Conservation (phyloP, 2,888 invertebrate species). For the Trissolcus brochymenae region DNA sequence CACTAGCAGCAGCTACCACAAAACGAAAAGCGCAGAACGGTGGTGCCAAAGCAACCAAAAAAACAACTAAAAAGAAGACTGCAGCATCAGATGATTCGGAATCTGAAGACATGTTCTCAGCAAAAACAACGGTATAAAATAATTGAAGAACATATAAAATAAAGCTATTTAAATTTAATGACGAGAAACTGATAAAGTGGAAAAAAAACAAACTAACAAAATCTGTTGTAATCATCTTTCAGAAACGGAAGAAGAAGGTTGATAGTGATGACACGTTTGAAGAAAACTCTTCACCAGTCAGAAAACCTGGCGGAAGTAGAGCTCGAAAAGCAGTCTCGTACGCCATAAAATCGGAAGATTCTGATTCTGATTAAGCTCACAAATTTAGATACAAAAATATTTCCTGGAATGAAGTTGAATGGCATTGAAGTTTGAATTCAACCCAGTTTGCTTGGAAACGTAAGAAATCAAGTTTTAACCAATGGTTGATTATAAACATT, state of each 20-base stretch:
- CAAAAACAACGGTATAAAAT: conserved; percentile 62
- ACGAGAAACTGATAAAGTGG: background rate
- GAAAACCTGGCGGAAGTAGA: conserved; percentile 28
- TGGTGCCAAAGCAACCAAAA: conserved; percentile 63
- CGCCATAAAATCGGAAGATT: conserved; percentile 21
- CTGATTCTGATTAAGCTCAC: conserved; percentile 33
- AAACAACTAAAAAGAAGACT: conserved; percentile 66
- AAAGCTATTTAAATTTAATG: background rate
- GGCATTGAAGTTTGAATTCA: conserved; percentile 2
- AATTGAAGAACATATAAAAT: background rate
- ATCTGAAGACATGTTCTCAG: conserved; percentile 65
- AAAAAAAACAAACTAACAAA: background rate
- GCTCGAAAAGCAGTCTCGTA: conserved; percentile 42
- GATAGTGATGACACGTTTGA: conserved; percentile 35
- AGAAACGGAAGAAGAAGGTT: conserved; percentile 50
- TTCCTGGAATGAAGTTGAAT: background rate
- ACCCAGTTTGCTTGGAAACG: background rate
- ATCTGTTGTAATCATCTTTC: background rate
- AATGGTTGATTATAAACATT: background rate
- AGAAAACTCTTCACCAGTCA: conserved; percentile 23
- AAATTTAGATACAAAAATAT: background rate
- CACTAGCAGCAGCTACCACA: conserved; percentile 26
- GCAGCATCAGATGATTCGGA: conserved; percentile 69
- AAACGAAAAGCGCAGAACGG: conserved; percentile 68
- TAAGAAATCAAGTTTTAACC: no score